Conservation (phyloP, 2,797 vertebrate species). For the Falco berigora region DNA sequence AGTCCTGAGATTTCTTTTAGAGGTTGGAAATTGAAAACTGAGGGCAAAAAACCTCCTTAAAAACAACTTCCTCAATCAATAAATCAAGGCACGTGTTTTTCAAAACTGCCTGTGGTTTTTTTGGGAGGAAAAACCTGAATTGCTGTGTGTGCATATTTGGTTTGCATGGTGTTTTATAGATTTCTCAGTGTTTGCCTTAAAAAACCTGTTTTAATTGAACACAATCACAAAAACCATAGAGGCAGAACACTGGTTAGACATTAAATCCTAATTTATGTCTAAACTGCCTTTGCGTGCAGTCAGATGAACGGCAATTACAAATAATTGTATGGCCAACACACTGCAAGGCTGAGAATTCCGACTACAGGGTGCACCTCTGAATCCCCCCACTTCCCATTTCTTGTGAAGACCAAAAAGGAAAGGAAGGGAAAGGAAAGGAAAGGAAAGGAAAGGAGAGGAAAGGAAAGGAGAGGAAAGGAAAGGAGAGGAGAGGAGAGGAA, state of each 20-base stretch:
- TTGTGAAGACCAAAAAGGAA: neutral
- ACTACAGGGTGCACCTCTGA: neutral
- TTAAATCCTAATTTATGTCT: neutral
- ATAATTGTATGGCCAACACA: neutral
- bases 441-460: accelerated
- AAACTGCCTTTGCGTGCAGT: neutral
- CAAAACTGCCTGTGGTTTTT: neutral
- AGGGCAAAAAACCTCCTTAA: neutral
- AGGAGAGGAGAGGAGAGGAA: no score
- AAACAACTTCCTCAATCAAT: neutral
- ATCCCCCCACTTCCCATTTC: neutral
- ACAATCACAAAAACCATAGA: neutral
- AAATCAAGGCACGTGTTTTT: neutral
- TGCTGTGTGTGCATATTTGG: neutral
- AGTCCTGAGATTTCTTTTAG: neutral
- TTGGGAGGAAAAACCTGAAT: neutral
- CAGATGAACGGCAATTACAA: neutral
- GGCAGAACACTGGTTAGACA: neutral
- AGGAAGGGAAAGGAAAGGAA: no score
- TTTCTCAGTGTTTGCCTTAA: neutral
- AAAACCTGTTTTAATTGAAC: neutral
- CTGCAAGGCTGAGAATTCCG: neutral
- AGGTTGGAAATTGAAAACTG: neutral
- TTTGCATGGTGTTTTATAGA: neutral
- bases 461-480: accelerated